Conservation (phyloP, 2,797 vertebrate species). For the Xenentodon cancila region DNA sequence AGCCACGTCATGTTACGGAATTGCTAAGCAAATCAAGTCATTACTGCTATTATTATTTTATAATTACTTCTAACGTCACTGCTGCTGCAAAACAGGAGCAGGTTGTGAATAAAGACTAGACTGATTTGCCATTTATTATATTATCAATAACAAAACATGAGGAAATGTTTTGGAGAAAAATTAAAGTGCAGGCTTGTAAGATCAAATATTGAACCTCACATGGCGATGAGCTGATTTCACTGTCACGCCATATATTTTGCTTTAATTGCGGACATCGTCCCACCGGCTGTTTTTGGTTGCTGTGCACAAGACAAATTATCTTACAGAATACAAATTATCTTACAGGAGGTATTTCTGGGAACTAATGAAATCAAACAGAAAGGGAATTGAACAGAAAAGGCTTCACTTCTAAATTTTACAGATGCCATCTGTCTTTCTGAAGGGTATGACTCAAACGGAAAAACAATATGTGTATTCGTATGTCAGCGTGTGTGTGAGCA, state of each 20-base stretch:
- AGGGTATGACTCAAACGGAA: conserved; percentile 45
- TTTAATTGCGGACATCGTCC: conserved; percentile 32
- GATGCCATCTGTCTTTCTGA: conserved; percentile 55
- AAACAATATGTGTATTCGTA: conserved; percentile 31
- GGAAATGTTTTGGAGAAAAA: not conserved
- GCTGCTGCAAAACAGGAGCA: not conserved
- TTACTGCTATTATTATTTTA: no score
- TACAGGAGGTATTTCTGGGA: conserved; percentile 22
- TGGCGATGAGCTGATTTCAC: conserved; percentile 26
- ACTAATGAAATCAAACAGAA: conserved; percentile 59
- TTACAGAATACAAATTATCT: conserved; percentile 41
- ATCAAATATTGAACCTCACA: not conserved
- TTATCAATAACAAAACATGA: not conserved
- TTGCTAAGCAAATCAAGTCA: no score
- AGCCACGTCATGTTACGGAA: no score
- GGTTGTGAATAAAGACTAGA: not conserved
- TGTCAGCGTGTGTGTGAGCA: conserved; percentile 15
- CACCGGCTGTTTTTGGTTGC: conserved; percentile 22
- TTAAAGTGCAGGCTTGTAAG: no score
- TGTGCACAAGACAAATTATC: conserved; percentile 37
- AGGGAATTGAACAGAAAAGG: conserved; percentile 34
- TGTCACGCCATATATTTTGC: conserved; percentile 15
- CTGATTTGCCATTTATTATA: no score
- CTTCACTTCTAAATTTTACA: conserved; percentile 30
- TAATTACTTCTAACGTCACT: no score